Evolutionary conservation across 35 echinoderm and acorn worm species (phyloP).

Genomic region (Nesometra sesokonis): DNA sequence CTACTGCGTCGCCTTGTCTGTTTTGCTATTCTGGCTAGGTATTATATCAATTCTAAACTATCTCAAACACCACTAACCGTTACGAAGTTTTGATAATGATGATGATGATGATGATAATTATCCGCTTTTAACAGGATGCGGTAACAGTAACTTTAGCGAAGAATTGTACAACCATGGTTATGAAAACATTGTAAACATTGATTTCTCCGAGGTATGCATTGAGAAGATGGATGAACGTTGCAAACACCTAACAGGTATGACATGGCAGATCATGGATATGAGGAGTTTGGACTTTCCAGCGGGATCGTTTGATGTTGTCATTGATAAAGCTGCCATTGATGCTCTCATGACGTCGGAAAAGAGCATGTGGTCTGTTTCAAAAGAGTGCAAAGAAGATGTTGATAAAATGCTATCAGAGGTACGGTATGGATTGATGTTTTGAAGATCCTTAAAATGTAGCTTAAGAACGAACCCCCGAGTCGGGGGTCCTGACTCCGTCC

Average conservation of each 20-base stretch:
- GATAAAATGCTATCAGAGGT: too few species aligned
- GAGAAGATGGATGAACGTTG: conserved; percentile 30
- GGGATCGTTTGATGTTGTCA: too few species aligned
- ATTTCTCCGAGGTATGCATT: conserved; percentile 30
- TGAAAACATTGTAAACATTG: conserved; percentile 16
- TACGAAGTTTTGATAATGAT: not conserved
- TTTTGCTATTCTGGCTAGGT: not conserved
- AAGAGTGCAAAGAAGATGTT: too few species aligned
- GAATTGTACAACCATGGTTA: conserved; percentile 22
- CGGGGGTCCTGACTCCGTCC: too few species aligned
- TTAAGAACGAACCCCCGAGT: too few species aligned
- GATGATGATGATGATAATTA: not conserved
- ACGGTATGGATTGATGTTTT: too few species aligned
- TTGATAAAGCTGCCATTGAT: too few species aligned
- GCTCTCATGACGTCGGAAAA: too few species aligned
- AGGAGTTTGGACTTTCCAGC: not conserved
- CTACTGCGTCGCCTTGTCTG: too few species aligned
- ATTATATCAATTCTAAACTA: not conserved
- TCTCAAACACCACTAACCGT: not conserved
- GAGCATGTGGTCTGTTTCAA: too few species aligned
- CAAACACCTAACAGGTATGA: not conserved
- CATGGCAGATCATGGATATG: conserved; percentile 29
- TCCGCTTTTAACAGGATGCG: conserved; percentile 2
- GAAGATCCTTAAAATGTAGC: too few species aligned
- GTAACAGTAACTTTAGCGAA: conserved; percentile 19